Conservation (phyloP, 2,888 invertebrate species). For the Spodoptera exigua region DNA sequence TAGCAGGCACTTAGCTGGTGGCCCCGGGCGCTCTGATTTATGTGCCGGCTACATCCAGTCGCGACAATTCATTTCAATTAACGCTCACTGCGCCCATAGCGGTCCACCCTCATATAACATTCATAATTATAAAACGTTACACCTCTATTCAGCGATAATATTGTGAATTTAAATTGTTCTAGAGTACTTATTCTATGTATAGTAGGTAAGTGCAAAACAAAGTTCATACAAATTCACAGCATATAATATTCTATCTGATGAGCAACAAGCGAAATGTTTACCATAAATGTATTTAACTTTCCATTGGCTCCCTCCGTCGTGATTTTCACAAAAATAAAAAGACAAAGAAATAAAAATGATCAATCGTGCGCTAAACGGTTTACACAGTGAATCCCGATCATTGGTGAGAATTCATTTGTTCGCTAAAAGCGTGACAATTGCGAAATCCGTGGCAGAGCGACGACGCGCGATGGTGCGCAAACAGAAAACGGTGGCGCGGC, state of each 20-base stretch:
- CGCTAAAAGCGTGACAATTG: constrained; percentile 84
- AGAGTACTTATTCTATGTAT: constrained; percentile 2
- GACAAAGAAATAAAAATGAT: constrained; percentile 50
- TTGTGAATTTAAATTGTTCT: constrained; percentile 15
- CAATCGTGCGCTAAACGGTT: constrained; percentile 79
- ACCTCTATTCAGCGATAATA: constrained; percentile 47
- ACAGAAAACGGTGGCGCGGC: constrained; percentile 76
- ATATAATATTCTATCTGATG: not conserved
- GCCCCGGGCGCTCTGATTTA: constrained; percentile 87
- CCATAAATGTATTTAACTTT: constrained; percentile 22
- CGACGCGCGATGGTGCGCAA: constrained; percentile 71
- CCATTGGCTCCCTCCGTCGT: constrained; percentile 19
- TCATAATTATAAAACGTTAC: constrained; percentile 63
- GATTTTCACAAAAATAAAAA: constrained; percentile 21
- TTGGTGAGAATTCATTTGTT: constrained; percentile 83
- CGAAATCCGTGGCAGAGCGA: constrained; percentile 68
- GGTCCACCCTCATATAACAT: constrained; percentile 62
- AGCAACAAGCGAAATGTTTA: too few species aligned
- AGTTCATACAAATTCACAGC: not conserved
- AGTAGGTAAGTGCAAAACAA: not conserved
- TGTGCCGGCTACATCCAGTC: constrained; percentile 82
- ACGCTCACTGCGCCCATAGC: constrained; percentile 75
- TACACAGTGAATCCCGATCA: constrained; percentile 80
- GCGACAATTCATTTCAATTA: constrained; percentile 89
- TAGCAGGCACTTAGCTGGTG: constrained; percentile 87